Conservation (phyloP, 2,888 invertebrate genomes). For the Colostygia pectinataria region DNA sequence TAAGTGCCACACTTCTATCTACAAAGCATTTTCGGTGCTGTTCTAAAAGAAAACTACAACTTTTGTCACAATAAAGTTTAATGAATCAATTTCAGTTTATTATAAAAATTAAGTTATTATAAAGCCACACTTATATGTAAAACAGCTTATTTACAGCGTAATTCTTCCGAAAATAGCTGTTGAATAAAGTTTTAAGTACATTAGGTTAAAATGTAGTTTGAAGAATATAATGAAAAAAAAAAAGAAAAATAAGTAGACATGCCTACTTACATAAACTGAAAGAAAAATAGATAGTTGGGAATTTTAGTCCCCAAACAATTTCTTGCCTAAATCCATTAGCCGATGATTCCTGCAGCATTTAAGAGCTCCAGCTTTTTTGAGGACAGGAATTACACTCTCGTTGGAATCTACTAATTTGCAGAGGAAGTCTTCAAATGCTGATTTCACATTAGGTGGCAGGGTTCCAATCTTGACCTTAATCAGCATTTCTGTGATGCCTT, state of each 20-base stretch:
- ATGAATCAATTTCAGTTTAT: conserved; percentile 36
- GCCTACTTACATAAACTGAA: conserved; percentile 40
- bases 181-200: conserved; percentile 36
- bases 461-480: conserved; percentile 92
- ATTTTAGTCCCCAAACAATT: conserved; percentile 91
- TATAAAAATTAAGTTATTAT: conserved; percentile 29
- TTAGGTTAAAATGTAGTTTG: conserved; percentile 40
- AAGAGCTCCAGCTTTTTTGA: conserved; percentile 92
- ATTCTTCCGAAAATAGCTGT: conserved; percentile 13
- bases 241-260: conserved; percentile 40
- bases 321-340: conserved; percentile 94
- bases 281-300: conserved; percentile 23
- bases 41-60: conserved; percentile 38
- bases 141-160: conserved; percentile 44
- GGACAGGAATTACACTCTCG: conserved; percentile 86
- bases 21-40: conserved; percentile 21
- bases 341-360: conserved; percentile 93
- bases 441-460: conserved; percentile 91
- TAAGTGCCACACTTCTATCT: conserved; percentile 20
- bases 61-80: conserved; percentile 46
- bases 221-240: conserved; percentile 35
- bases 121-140: conserved; percentile 34
- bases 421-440: conserved; percentile 95
- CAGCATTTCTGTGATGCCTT: conserved; percentile 92
- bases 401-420: conserved; percentile 93